Evolutionary conservation across 2,797 vertebrate genomes (phyloP).

Genomic region (Vultur gryphus): DNA sequence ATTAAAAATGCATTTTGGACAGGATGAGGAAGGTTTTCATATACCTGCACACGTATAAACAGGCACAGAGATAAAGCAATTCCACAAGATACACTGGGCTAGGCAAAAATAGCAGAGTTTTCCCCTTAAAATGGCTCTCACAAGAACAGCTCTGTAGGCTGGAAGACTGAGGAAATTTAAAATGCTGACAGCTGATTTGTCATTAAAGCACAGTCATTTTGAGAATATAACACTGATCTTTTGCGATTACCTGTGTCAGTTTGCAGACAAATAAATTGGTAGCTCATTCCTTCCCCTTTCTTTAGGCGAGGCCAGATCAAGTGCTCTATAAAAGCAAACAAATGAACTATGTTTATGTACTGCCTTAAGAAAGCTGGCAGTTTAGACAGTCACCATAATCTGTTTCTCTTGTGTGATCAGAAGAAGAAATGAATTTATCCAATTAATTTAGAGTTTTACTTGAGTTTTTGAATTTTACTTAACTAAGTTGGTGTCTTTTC

Average conservation of each 20-base stretch:
- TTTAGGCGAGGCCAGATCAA: not conserved
- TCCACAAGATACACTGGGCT: not conserved
- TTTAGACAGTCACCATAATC: not conserved
- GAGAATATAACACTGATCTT: not conserved
- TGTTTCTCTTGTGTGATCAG: not conserved
- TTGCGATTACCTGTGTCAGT: not conserved
- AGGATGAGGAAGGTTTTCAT: not conserved
- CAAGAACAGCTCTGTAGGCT: not conserved
- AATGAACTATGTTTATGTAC: not conserved
- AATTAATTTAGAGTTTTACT: not conserved
- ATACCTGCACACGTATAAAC: not conserved
- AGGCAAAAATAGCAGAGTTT: not conserved
- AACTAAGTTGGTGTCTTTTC: not conserved
- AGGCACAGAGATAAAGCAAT: not conserved
- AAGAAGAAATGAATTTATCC: not conserved
- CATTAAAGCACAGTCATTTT: not conserved
- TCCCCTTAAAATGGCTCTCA: not conserved
- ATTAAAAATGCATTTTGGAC: not conserved
- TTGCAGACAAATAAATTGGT: not conserved
- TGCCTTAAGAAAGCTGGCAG: not conserved
- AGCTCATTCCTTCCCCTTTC: not conserved
- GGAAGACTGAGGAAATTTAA: not conserved
- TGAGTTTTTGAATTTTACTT: not conserved
- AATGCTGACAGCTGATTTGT: not conserved
- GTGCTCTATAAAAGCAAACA: not conserved